phyloP scores from a whole-genome alignment of 2,797 vertebrate species.

The Mallotus villosus region DNA sequence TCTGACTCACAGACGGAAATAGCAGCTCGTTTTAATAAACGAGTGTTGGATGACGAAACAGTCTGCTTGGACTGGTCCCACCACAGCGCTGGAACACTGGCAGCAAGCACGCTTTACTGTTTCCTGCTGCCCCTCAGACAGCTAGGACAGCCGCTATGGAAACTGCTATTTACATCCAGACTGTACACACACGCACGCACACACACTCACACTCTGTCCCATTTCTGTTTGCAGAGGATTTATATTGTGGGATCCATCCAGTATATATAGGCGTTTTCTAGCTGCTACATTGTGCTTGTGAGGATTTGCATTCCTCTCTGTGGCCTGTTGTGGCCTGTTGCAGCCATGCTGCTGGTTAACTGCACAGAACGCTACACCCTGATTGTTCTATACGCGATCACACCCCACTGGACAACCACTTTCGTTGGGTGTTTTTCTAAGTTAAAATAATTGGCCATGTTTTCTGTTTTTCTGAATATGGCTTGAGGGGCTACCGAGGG shows the following conservation, averaged over 20 bases:
- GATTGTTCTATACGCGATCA: no score
- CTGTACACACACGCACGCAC: neutral
- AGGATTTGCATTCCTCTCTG: no score
- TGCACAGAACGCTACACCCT: no score
- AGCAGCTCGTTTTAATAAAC: conserved; percentile 2
- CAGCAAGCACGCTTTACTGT: neutral
- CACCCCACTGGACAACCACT: no score
- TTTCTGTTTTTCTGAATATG: neutral
- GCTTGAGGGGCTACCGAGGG: neutral
- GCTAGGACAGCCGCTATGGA: conserved; percentile 5
- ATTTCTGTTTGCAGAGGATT: neutral
- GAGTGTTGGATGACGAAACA: neutral
- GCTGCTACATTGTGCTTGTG: no score
- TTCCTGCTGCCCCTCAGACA: conserved; percentile 11
- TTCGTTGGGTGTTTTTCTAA: no score
- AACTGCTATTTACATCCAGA: conserved; percentile 2
- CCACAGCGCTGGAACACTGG: conserved; percentile 10
- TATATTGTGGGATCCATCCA: neutral
- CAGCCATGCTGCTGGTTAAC: no score
- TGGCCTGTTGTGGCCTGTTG: no score
- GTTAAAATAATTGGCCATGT: no score
- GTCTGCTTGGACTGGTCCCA: neutral
- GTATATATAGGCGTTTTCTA: no score
- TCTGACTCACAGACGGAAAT: neutral
- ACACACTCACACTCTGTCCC: neutral